phyloP scores from a whole-genome alignment of 2,113 vertebrate genomes.

The Oriolus oriolus region DNA sequence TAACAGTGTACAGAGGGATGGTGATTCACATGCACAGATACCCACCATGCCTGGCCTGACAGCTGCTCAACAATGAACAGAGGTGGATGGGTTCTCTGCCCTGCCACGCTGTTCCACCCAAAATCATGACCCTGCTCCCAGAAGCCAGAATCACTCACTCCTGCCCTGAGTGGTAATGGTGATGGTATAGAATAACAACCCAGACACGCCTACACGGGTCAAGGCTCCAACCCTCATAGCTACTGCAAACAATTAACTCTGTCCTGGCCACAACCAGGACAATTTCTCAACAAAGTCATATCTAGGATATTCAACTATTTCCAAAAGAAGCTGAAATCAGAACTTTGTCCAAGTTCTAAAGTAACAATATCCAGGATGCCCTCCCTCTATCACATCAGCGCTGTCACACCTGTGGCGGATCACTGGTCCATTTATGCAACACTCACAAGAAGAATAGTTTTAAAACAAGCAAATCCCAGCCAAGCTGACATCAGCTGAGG shows the following conservation, averaged over 20 bases:
- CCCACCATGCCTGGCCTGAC: rapidly evolving
- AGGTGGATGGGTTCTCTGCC: rapidly evolving
- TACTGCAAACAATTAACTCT: not conserved
- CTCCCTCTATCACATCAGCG: rapidly evolving
- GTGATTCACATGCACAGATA: not conserved
- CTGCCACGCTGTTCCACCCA: too few relatives aligned
- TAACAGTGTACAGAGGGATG: too few relatives aligned
- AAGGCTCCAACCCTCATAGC: too few relatives aligned
- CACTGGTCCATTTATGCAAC: not conserved
- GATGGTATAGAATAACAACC: not conserved
- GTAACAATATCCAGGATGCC: not conserved
- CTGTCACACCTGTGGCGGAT: not conserved
- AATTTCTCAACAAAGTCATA: not conserved
- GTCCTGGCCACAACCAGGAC: not conserved
- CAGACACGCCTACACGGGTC: rapidly evolving
- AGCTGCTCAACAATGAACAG: not conserved
- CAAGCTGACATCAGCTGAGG: not conserved
- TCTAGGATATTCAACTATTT: not conserved
- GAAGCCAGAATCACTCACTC: not conserved
- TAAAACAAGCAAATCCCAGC: not conserved
- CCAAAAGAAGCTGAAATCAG: not conserved
- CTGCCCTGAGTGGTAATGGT: not conserved
- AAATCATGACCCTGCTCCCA: rapidly evolving
- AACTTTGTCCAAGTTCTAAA: not conserved
- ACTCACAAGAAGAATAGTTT: not conserved